These are phyloP conservation scores for Machimus rusticus DNA, from an alignment of 2,888 invertebrate genomes.

Conservation along the genomic window DNA sequence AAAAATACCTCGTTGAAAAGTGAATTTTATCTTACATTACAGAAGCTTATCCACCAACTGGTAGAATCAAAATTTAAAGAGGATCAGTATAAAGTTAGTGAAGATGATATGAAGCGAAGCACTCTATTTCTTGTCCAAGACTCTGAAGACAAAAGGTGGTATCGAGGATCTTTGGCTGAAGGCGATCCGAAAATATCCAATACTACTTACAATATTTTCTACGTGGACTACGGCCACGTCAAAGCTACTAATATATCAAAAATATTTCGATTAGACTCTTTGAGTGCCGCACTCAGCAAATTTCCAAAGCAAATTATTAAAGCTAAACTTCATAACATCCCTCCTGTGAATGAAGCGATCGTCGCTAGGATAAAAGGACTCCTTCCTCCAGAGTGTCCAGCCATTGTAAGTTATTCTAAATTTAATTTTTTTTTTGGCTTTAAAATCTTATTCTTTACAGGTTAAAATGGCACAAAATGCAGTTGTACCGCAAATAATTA, in stretches of 20 bases:
- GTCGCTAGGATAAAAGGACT: slow-evolving; percentile 68
- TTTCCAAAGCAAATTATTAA: slow-evolving; percentile 69
- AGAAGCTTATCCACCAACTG: slow-evolving; percentile 55
- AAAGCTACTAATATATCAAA: slow-evolving; percentile 61
- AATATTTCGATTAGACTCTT: slow-evolving; percentile 64
- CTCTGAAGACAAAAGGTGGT: slow-evolving; percentile 60
- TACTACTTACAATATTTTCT: slow-evolving; percentile 64
- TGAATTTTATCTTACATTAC: background rate
- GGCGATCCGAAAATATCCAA: slow-evolving; percentile 46
- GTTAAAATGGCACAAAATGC: slow-evolving; percentile 62
- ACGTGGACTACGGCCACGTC: slow-evolving; percentile 67
- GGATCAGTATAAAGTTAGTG: slow-evolving; percentile 56
- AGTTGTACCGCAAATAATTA: slow-evolving; percentile 66
- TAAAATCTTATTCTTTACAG: slow-evolving; percentile 47
- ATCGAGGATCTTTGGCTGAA: slow-evolving; percentile 63
- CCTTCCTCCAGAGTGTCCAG: slow-evolving; percentile 65
- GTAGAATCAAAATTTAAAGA: slow-evolving; percentile 56
- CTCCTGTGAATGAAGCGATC: slow-evolving; percentile 64
- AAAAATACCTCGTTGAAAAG: background rate
- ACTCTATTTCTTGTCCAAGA: slow-evolving; percentile 65
- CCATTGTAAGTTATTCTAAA: slow-evolving; percentile 54
- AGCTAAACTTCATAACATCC: slow-evolving; percentile 68
- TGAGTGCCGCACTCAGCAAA: slow-evolving; percentile 67
- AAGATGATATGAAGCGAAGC: slow-evolving; percentile 57
- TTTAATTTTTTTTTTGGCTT: background rate